Base-by-base conservation (phyloP, 2,888 invertebrate species). In the Eugnorisma glareosa region DNA sequence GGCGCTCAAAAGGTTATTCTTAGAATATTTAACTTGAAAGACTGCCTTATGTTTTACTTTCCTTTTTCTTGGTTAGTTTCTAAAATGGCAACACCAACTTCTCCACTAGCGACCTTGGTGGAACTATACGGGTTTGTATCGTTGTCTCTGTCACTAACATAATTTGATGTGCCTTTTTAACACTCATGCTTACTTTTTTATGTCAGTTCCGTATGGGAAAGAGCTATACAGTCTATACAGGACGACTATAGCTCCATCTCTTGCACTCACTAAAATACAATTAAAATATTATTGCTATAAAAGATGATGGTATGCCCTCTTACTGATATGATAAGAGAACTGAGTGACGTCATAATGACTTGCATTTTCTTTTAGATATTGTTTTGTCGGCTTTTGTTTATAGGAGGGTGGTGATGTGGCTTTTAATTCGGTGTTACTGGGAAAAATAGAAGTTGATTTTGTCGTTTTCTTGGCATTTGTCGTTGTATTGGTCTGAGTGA, bases 281-380 rank as follows among this genome's bases (percentile, higher is more conserved):
- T 51, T 51, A 10, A 24, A 51, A 24, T 24, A 24, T 51, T 21
- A 3, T 24, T 51, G 24, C 1, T 54, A 54, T 21, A 21, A 59
- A 21, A 59, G 1, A 31, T 21, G 31, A 15, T 57, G 57, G 57
- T 28, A 59, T 18, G 31, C 59, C 1, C 43, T n/a, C 35, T 72
- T 59, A 77, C 61, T 77, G 28, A 24, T 48, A 64, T 35, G 69
- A 79, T 51, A 21, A 18, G 21, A 24, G 40, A 31, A n/a, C 37
- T 66, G 11, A 54, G 63, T 81, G 71, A 74, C 78, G 67, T 81
- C 70, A 83, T 28, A 31, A 67, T 83, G 81, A 84, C 61, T 67
- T 67, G 59, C 40, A 59, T 28, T 78, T 74, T 71, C 35, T 78
- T 59, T 69, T 31, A 10, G 43, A 57, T 35, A 35, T 73, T 75